Evolutionary conservation across 1,140 invertebrate species (phyloP).

Genomic region (Drosophila ficusphila): DNA sequence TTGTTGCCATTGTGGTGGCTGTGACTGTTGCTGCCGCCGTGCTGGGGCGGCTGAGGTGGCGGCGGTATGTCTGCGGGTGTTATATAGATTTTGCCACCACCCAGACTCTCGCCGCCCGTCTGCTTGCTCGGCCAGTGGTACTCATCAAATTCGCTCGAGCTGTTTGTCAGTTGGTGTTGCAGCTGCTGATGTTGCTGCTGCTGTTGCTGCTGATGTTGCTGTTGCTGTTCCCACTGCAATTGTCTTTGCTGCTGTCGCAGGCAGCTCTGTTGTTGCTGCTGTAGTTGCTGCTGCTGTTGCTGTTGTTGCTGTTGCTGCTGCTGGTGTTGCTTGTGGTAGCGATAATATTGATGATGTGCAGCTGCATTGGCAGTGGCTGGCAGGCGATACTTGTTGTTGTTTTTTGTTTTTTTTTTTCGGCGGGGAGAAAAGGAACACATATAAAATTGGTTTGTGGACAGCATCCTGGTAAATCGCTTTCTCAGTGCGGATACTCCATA

Average conservation of each 20-base stretch:
- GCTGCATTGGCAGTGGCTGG: constrained; percentile 60
- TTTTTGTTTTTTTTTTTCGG: constrained; percentile 27
- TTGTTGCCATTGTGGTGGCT: constrained; percentile 47
- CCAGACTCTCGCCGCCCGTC: constrained; percentile 26
- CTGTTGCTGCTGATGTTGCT: constrained; percentile 41
- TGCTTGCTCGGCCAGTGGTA: constrained; percentile 74
- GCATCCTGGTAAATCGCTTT: constrained; percentile 50
- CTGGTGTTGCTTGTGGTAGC: constrained; percentile 67
- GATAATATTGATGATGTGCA: constrained; percentile 79
- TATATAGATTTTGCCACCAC: constrained; percentile 75
- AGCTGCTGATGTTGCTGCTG: constrained; percentile 59
- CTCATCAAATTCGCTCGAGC: constrained; percentile 74
- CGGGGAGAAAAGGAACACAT: constrained; percentile 36
- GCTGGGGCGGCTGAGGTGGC: constrained; percentile 71
- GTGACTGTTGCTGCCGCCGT: constrained; percentile 33
- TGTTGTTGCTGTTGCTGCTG: constrained; percentile 39
- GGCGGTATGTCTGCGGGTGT: constrained; percentile 79
- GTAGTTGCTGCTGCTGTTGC: constrained; percentile 54
- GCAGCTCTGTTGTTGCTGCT: constrained; percentile 60
- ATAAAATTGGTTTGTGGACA: constrained; percentile 69
- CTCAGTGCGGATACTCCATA: constrained; percentile 6
- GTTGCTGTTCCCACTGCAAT: constrained; percentile 53
- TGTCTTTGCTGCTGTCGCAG: constrained; percentile 64
- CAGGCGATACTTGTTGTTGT: constrained; percentile 58
- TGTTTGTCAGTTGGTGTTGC: constrained; percentile 64